Evolutionary conservation across 2,113 vertebrate genomes (phyloP).

Genomic region (Tragulus kanchil): DNA sequence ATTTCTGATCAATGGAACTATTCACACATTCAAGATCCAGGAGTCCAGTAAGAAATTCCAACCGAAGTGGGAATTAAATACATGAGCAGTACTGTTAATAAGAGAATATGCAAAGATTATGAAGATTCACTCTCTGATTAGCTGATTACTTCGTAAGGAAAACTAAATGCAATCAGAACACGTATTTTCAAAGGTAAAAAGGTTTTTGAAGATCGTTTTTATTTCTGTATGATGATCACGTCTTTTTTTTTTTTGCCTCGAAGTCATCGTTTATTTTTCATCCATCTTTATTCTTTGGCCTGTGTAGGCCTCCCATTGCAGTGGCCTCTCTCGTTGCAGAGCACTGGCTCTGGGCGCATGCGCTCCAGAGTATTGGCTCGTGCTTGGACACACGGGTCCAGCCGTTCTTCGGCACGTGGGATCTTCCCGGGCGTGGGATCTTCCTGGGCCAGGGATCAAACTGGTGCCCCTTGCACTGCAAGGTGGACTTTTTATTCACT

Average conservation of each 20-base stretch:
- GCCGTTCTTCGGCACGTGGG: too few species aligned
- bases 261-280: too few species aligned
- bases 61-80: neutral
- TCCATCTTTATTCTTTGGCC: too few species aligned
- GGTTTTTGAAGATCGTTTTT: constrained; percentile 30
- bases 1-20: constrained; percentile 4
- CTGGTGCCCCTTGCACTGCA: too few species aligned
- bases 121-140: constrained; percentile 6
- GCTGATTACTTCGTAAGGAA: neutral
- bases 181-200: constrained; percentile 53
- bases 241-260: neutral
- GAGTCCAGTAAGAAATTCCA: constrained; percentile 36
- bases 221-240: neutral
- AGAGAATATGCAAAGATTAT: constrained; percentile 22
- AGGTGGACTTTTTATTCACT: too few species aligned
- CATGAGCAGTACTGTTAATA: neutral
- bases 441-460: too few species aligned
- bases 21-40: neutral
- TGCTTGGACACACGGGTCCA: too few species aligned
- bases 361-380: too few species aligned
- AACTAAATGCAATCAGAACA: constrained; percentile 21
- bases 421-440: too few species aligned
- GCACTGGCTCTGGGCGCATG: too few species aligned
- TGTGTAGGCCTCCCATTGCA: too few species aligned
- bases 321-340: too few species aligned